A percentile compares a stretch with the other conserved stretches of the same genome.
Evolutionary conservation across 2,797 vertebrate species (phyloP).

Genomic region (Coreius guichenoti): DNA sequence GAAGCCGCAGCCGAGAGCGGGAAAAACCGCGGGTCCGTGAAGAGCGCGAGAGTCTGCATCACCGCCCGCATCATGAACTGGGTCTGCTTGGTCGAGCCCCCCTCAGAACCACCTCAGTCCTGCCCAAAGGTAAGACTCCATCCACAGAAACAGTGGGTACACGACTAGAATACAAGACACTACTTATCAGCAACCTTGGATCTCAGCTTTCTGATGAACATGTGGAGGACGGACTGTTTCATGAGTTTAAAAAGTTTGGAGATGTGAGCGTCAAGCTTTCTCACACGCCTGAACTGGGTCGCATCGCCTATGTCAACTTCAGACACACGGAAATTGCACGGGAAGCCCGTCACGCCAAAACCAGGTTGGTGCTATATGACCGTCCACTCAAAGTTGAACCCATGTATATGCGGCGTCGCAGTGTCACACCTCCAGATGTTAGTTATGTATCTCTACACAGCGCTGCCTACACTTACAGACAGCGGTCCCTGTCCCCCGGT

Average conservation of each 20-base stretch:
- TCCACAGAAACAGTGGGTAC: neutral
- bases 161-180: constrained; percentile 90
- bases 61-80: constrained; percentile 76
- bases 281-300: constrained; percentile 93
- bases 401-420: constrained; percentile 89
- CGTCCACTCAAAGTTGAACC: constrained; percentile 93
- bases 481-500: constrained; percentile 88
- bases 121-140: constrained; percentile 53
- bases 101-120: constrained; percentile 10
- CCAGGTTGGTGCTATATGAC: constrained; percentile 89
- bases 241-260: constrained; percentile 97
- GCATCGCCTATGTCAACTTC: constrained; percentile 96
- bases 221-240: constrained; percentile 94
- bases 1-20: constrained; percentile 81
- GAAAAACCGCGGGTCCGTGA: constrained; percentile 78
- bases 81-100: constrained; percentile 71
- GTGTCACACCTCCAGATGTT: constrained; percentile 87
- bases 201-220: constrained; percentile 92
- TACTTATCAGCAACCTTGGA: constrained; percentile 93
- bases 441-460: constrained; percentile 84
- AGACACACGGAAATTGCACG: constrained; percentile 92
- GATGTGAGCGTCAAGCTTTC: constrained; percentile 96
- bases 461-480: constrained; percentile 86
- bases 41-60: constrained; percentile 71
- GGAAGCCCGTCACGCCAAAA: constrained; percentile 90